Conservation (phyloP, 2,113 vertebrate species). For the Puntigrus tetrazona region DNA sequence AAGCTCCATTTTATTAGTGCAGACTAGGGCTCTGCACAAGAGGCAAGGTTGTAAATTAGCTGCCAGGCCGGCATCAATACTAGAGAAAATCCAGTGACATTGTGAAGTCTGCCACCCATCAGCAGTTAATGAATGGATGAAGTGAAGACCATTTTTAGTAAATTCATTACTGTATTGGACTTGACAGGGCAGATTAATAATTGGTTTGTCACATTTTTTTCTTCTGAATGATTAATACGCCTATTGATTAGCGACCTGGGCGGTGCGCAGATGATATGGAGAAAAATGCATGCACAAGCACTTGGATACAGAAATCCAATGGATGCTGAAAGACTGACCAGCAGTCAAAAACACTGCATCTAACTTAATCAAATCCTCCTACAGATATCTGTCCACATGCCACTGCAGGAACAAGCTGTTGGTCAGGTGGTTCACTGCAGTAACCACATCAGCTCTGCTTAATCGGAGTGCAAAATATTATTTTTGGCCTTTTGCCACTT, state of each 20-base stretch:
- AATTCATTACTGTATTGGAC: constrained; percentile 83
- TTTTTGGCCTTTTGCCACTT: constrained; percentile 9
- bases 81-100: constrained; percentile 76
- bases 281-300: constrained; percentile 70
- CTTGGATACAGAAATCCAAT: constrained; percentile 69
- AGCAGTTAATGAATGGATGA: constrained; percentile 84
- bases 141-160: constrained; percentile 80
- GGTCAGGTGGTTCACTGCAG: background rate
- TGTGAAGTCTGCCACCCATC: constrained; percentile 81
- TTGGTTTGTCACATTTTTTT: constrained; percentile 80
- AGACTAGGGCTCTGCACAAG: constrained; percentile 50
- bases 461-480: constrained; percentile 5
- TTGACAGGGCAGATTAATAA: constrained; percentile 83
- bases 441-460: background rate
- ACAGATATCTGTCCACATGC: constrained; percentile 34
- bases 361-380: constrained; percentile 66
- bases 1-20: constrained; percentile 65
- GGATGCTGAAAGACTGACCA: constrained; percentile 62
- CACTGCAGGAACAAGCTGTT: background rate
- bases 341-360: constrained; percentile 62
- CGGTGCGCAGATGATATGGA: constrained; percentile 58
- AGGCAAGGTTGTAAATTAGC: constrained; percentile 67
- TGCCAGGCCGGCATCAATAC: constrained; percentile 72
- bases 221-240: constrained; percentile 78
- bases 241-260: constrained; percentile 76